Conservation (phyloP, 2,797 vertebrate species). For the Crocodylus rhombifer region DNA sequence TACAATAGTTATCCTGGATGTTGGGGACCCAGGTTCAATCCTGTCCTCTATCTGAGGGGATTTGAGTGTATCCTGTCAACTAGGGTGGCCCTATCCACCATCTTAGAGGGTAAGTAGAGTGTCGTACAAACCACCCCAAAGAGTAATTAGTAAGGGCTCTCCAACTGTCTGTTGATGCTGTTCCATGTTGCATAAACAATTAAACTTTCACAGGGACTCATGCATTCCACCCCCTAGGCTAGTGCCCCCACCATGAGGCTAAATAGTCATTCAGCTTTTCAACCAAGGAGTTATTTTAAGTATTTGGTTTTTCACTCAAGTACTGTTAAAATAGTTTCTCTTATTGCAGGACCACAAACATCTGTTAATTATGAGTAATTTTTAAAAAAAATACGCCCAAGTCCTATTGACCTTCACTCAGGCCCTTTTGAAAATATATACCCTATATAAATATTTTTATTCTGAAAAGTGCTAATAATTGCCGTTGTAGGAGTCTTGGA, state of each 20-base stretch:
- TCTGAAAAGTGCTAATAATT: constrained; percentile 47
- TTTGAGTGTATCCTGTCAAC: not conserved
- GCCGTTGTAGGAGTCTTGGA: constrained; percentile 43
- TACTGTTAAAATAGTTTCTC: constrained; percentile 69
- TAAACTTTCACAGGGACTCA: not conserved
- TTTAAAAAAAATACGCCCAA: not conserved
- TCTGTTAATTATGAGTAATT: constrained; percentile 58
- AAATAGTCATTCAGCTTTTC: not conserved
- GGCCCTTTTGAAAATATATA: constrained; percentile 58
- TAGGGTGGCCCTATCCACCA: not conserved
- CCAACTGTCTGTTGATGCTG: not conserved
- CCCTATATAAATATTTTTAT: constrained; percentile 39
- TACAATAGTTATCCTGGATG: no score
- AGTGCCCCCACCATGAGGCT: not conserved
- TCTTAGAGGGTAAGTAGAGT: not conserved
- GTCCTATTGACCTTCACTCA: constrained; percentile 63
- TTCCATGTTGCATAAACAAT: not conserved
- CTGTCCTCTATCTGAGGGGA: not conserved
- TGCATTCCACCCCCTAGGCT: not conserved
- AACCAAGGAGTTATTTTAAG: constrained; percentile 46
- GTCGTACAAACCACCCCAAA: no score
- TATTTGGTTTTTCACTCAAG: constrained; percentile 57
- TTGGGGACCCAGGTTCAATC: not conserved
- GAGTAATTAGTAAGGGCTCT: not conserved
- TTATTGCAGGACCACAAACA: constrained; percentile 74